Conservation (phyloP, 2,888 invertebrate species). For the Drosophila lutescens region DNA sequence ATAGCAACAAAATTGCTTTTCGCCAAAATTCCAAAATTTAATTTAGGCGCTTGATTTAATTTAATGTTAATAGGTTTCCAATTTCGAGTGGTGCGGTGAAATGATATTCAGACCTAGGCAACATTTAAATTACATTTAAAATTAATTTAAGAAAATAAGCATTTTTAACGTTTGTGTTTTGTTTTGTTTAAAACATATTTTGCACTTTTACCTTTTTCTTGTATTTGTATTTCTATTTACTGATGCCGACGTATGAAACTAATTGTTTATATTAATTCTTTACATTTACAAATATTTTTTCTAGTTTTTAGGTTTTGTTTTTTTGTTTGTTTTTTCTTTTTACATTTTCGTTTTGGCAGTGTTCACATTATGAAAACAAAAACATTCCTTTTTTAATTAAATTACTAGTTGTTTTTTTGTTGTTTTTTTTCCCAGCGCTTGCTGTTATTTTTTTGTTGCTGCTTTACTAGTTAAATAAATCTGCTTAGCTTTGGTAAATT, state of each 20-base stretch:
- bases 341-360: constrained; percentile 76
- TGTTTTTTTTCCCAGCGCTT: constrained; percentile 25
- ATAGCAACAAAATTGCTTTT: constrained; percentile 39
- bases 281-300: constrained; percentile 48
- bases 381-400: constrained; percentile 36
- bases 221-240: constrained; percentile 33
- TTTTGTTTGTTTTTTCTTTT: constrained; percentile 37
- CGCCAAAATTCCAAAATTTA: constrained; percentile 26
- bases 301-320: constrained; percentile 40
- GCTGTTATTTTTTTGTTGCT: constrained; percentile 21
- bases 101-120: constrained; percentile 64
- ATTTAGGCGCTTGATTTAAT: constrained; percentile 18
- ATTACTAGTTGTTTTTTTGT: constrained; percentile 31
- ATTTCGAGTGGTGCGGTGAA: constrained; percentile 35
- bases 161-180: constrained; percentile 49
- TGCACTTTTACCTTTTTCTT: constrained; percentile 69
- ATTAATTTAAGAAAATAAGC: constrained; percentile 67
- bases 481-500: constrained; percentile 82
- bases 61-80: constrained; percentile 23
- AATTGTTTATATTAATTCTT: constrained; percentile 36
- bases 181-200: constrained; percentile 78
- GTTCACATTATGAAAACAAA: constrained; percentile 70
- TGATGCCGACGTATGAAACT: constrained; percentile 45
- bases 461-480: constrained; percentile 49
- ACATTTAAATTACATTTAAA: constrained; percentile 68